Conservation (phyloP, 1,140 invertebrate genomes). For the Hirudo medicinalis region DNA sequence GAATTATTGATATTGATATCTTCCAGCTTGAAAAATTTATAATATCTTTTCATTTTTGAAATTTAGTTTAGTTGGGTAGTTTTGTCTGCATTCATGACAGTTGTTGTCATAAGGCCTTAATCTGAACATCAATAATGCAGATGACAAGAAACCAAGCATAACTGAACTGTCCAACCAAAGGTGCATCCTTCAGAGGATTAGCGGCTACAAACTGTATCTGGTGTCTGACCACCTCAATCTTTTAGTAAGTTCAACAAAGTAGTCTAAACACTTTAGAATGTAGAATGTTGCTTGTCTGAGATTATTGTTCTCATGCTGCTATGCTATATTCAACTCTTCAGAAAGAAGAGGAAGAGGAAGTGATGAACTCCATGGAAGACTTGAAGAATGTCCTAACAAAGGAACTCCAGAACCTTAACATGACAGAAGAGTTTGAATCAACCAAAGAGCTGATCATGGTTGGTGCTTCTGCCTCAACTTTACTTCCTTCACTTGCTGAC, state of each 20-base stretch:
- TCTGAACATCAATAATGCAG: not conserved
- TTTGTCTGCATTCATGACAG: no score
- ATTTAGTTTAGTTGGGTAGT: no score
- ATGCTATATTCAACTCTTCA: not conserved
- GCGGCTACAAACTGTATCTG: constrained; percentile 9
- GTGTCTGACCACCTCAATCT: not conserved
- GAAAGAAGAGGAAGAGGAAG: constrained; percentile 4
- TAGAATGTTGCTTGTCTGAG: no score
- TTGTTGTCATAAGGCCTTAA: no score
- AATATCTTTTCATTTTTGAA: no score
- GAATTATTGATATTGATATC: no score
- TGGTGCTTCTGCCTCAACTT: not conserved
- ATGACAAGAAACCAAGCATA: not conserved
- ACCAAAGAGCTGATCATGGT: constrained; percentile 2
- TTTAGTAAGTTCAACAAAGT: not conserved
- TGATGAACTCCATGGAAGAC: not conserved
- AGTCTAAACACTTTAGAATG: no score
- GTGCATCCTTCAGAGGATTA: not conserved
- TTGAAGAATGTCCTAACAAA: not conserved
- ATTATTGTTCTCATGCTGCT: no score
- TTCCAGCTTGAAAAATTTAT: no score
- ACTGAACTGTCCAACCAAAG: constrained; percentile 2
- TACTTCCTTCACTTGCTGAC: not conserved
- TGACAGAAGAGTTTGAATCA: not conserved
- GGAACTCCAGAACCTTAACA: not conserved